Base-by-base conservation (phyloP, 2,113 vertebrate species). In the Mellivora capensis region DNA sequence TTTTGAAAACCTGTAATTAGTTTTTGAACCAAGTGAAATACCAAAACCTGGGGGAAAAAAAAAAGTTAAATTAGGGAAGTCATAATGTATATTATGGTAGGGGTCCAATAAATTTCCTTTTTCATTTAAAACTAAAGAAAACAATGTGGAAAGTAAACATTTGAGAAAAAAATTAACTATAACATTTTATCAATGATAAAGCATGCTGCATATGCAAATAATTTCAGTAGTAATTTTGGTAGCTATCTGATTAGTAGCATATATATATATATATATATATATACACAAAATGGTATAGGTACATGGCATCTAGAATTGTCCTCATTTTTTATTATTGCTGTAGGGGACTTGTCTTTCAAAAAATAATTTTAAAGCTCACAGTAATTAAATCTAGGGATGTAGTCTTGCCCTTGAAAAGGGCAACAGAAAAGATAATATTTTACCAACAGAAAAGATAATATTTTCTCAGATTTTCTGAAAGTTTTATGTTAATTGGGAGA, bases 1-100 rank as follows among this genome's bases (percentile, higher is more conserved):
- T 69, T 97, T 94, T 92, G 74, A 94, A 72, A 96, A 88, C 13
- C 18, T 81, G 23, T 57, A 74, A 86, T 91, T 97, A 94, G 47
- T 93, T 90, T 97, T 95, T 74, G 31, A 86, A 59, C 20, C 18
- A 88, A 83, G 10, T 37, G 81, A 86, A 93, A 59, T n/a, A 72
- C 7, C 20, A 57, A 76, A 34, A 92, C 37, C 21, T 72, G 18
- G 42, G 67, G 85, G 42, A 59, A 64, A 82, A 91, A 82, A 91
- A 91, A 64, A 72, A 77, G 29, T 74, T 37, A 93, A 87, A 61
- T 79, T 71, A 86, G 7, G 2, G 0, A 85, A 81, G 23, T 82
- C 34, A 91, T 80, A 7, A 11, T 76, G 23, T 15, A 52, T 54
- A 14, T 12, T 15, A 39, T 31, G 15, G 18, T 74, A 93, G 1